Percentiles rank a stretch among this genome's conserved stretches.
Conservation (phyloP, 2,888 invertebrate species). For the Gnatocerus cornutus region DNA sequence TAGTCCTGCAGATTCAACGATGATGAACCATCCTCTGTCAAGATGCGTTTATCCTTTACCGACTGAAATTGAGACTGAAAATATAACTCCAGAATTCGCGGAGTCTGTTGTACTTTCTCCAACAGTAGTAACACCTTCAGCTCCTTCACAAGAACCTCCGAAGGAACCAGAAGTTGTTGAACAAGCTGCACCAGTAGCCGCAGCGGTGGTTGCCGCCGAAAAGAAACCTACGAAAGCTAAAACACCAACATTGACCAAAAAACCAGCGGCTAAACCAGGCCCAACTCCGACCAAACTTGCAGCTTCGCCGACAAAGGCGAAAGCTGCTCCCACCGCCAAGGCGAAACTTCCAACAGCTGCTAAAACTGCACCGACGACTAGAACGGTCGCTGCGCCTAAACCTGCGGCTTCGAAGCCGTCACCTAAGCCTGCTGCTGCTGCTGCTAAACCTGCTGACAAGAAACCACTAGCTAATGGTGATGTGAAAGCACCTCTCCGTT, state of each 20-base stretch:
- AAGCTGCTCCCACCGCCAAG: slow-evolving; percentile 59
- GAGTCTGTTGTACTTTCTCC: slow-evolving; percentile 62
- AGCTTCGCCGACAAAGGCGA: slow-evolving; percentile 61
- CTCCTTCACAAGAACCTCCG: slow-evolving; percentile 52
- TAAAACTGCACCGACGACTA: slow-evolving; percentile 41
- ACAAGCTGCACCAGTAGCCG: slow-evolving; percentile 61
- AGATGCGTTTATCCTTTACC: slow-evolving; percentile 54
- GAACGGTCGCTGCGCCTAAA: slow-evolving; percentile 46
- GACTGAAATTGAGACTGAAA: slow-evolving; percentile 61
- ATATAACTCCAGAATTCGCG: slow-evolving; percentile 63
- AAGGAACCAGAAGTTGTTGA: slow-evolving; percentile 51
- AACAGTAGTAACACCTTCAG: slow-evolving; percentile 53
- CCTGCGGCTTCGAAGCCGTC: slow-evolving; percentile 19
- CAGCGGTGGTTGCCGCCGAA: slow-evolving; percentile 55
- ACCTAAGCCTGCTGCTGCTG: slow-evolving; percentile 37
- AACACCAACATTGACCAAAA: slow-evolving; percentile 44
- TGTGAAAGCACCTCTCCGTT: slow-evolving; percentile 67
- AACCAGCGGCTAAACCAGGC: slow-evolving; percentile 43
- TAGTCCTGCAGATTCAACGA: slow-evolving; percentile 51
- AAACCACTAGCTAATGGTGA: slow-evolving; percentile 76
- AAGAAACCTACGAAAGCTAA: slow-evolving; percentile 61
- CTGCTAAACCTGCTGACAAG: slow-evolving; percentile 66
- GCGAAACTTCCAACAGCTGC: slow-evolving; percentile 45
- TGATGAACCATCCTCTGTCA: slow-evolving; percentile 46
- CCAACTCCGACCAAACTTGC: slow-evolving; percentile 48